These are phyloP conservation scores for Echinometra lucunter DNA, from an alignment of 53 echinoderm and acorn worm genomes.

Conservation along the genomic window DNA sequence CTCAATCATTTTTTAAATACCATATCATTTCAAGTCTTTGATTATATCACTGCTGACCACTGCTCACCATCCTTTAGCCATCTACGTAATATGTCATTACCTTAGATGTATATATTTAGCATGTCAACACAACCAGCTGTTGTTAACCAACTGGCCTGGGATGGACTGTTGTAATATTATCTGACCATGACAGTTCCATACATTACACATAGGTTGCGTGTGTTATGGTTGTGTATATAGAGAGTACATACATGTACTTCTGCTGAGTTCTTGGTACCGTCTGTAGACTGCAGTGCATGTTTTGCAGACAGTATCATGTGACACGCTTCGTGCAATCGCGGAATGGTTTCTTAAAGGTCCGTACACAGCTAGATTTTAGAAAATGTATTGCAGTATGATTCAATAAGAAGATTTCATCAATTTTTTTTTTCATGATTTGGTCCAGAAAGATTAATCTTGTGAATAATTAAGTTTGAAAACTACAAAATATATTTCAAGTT, in stretches of 20 bases:
- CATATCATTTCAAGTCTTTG: too few species aligned
- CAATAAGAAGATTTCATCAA: too few species aligned
- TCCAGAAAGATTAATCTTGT: too few species aligned
- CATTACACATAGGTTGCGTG: not conserved
- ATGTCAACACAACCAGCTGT: conserved; percentile 1
- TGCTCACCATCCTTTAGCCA: too few species aligned
- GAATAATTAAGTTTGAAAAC: too few species aligned
- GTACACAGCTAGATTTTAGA: too few species aligned
- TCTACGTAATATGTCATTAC: conserved; percentile 4
- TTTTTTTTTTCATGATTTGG: too few species aligned
- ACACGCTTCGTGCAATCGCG: not conserved
- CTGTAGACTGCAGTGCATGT: not conserved
- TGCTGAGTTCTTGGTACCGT: not conserved
- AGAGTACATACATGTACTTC: not conserved
- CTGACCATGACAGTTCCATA: not conserved
- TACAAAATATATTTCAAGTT: too few species aligned
- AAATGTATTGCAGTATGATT: too few species aligned
- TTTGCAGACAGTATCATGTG: not conserved
- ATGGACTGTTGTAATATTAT: not conserved
- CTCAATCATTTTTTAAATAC: too few species aligned
- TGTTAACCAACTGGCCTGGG: not conserved
- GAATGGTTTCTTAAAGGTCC: too few species aligned
- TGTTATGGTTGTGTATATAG: not conserved
- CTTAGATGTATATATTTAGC: not conserved
- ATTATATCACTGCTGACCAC: too few species aligned